These are phyloP conservation scores for Frieseomelitta varia DNA, from an alignment of 1,140 invertebrate genomes.

Conservation along the genomic window DNA sequence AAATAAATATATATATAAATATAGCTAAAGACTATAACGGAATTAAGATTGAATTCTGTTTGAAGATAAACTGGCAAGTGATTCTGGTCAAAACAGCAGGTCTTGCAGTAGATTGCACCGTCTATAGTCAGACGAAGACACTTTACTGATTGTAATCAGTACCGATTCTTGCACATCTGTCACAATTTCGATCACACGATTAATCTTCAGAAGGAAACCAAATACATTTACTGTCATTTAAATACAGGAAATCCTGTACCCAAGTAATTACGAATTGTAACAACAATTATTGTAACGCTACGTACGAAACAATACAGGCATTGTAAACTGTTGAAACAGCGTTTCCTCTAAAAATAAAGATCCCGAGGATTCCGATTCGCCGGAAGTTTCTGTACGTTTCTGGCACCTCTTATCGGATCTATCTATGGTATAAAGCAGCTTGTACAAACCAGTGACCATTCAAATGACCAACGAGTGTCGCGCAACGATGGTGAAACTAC, in stretches of 20 bases:
- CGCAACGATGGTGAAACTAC: constrained; percentile 55
- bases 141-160: neutral
- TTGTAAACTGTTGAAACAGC: neutral
- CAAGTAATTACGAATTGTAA: neutral
- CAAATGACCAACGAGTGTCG: constrained; percentile 38
- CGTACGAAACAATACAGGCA: neutral
- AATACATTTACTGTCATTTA: neutral
- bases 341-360: constrained; percentile 20
- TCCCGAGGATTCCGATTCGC: neutral
- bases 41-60: neutral
- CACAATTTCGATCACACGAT: neutral
- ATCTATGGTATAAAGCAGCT: constrained; percentile 54
- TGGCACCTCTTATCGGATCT: constrained; percentile 47
- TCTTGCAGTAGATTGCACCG: neutral
- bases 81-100: neutral
- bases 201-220: neutral
- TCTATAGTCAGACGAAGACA: neutral
- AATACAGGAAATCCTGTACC: neutral
- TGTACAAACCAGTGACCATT: neutral
- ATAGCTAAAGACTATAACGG: neutral
- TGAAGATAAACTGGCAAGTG: neutral
- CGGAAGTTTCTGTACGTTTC: constrained; percentile 18
- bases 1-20: too few species aligned
- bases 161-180: neutral
- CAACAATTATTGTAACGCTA: too few species aligned